A percentile compares a stretch with the other conserved stretches of the same genome.
Conservation (phyloP, 2,113 vertebrate species). For the Sinocyclocheilus anophthalmus region DNA sequence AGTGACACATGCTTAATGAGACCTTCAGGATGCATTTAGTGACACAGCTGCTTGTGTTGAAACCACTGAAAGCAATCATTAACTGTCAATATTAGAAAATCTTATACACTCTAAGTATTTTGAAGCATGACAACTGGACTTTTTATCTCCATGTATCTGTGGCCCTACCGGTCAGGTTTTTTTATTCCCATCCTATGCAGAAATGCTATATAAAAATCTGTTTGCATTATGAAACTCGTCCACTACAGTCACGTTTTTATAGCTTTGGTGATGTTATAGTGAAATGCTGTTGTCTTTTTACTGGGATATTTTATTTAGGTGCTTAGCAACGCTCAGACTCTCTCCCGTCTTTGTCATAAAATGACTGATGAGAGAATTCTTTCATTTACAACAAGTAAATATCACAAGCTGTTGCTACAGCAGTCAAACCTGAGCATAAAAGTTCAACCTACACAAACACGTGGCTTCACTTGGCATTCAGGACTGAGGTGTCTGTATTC, state of each 20-base stretch:
- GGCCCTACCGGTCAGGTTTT: not conserved
- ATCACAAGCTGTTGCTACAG: conserved; percentile 50
- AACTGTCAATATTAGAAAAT: not conserved
- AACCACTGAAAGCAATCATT: not conserved
- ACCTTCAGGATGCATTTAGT: not conserved
- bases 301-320: conserved; percentile 39
- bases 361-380: conserved; percentile 48
- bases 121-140: not conserved
- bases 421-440: conserved; percentile 24
- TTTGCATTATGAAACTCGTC: conserved; percentile 8
- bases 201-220: not conserved
- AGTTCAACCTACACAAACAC: conserved; percentile 7
- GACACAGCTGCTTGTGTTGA: not conserved
- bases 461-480: conserved; percentile 14
- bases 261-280: not conserved
- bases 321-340: conserved; percentile 49
- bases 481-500: conserved; percentile 5
- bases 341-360: conserved; percentile 43
- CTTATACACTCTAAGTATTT: not conserved
- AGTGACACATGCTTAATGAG: not conserved
- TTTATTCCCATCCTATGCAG: not conserved
- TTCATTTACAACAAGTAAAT: conserved; percentile 55
- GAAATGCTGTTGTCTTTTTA: conserved; percentile 21
- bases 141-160: not conserved
- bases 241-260: not conserved